Base-by-base conservation (phyloP, 2,888 invertebrate genomes). In the Odontocolon sp. region DNA sequence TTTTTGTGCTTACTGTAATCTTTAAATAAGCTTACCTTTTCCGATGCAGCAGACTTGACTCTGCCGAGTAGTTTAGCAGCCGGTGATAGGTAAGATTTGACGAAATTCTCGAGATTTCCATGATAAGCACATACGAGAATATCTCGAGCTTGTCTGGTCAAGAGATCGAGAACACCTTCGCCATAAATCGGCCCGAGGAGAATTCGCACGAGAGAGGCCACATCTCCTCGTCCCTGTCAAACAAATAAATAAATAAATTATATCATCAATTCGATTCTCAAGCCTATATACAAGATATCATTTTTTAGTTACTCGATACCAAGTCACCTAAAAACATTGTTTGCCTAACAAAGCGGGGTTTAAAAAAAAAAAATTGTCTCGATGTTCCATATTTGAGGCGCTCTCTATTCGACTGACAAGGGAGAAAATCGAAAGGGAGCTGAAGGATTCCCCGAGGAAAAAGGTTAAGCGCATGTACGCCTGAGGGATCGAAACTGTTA, bases 61-160 rank as follows among this genome's bases (percentile, higher is more conserved):
- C 90, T 89, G 78, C 90, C 91, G 71, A 94, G 92, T 74, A 94
- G 92, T 82, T 91, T 90, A 14, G 93, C 91, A 52, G 93, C 94
- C 79, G 94, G 93, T 70, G 91, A 90, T 85, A 94, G 92, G 89
- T 94, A 95, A 78, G 93, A 92, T 79, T 91, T 91, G 86, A 94
- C 93, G 88, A 95, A 95, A 83, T 91, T 91, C 79, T 91, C 91
- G 85, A 94, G 88, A 88, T 93, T 93, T 52, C 94, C 94, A 80
- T 92, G 92, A 90, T 93, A 95, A 82, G 92, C 92, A 86, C 93
- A 93, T 61, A 94, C 93, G 82, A 95, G 92, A 76, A 94, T 91
- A 89, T 94, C 94, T 84, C 94, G 92, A 64, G 95, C 95, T 91
- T 95, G 94, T 67, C 94, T 92, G 82, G 94, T 92, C 87, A 95